Evolutionary conservation across 2,888 invertebrate species (phyloP).

Genomic region (Eumacrocentrus americanus): DNA sequence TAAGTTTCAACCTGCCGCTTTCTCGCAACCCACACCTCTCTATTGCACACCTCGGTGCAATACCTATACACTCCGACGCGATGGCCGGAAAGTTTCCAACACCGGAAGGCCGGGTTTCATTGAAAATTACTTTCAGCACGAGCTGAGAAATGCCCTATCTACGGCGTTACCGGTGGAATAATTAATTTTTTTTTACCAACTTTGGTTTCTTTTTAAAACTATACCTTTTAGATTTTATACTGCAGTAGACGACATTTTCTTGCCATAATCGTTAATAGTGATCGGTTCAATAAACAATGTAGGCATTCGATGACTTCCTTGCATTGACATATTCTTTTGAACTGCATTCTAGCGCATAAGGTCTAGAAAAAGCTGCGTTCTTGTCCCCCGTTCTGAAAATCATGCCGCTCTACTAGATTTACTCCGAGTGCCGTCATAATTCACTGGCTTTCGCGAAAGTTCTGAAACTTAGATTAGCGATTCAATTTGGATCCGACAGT

Average conservation of each 20-base stretch:
- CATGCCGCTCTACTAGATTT: too few relatives aligned
- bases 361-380: too few relatives aligned
- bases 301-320: too few relatives aligned
- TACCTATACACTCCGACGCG: conserved; percentile 11
- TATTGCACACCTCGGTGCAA: not conserved
- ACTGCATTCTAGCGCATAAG: too few relatives aligned
- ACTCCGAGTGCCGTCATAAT: conserved; percentile 43
- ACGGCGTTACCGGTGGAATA: conserved; percentile 33
- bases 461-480: conserved; percentile 55
- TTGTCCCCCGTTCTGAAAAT: too few relatives aligned
- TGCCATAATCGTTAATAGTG: too few relatives aligned
- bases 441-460: conserved; percentile 42
- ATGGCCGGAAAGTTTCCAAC: conserved; percentile 31
- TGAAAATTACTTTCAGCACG: conserved; percentile 40
- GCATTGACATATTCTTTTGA: too few relatives aligned
- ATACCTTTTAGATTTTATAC: too few relatives aligned
- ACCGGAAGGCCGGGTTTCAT: conserved; percentile 37
- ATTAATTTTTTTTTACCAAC: conserved; percentile 35
- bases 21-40: conserved; percentile 21
- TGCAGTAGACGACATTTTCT: too few relatives aligned
- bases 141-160: conserved; percentile 33
- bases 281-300: too few relatives aligned
- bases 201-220: too few relatives aligned
- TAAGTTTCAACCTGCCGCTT: conserved; percentile 39
- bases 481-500: conserved; percentile 50